Evolutionary conservation across 2,797 vertebrate species (phyloP), one percentile per base, ranked within the genome.

Genomic region (Dermochelys coriacea): DNA sequence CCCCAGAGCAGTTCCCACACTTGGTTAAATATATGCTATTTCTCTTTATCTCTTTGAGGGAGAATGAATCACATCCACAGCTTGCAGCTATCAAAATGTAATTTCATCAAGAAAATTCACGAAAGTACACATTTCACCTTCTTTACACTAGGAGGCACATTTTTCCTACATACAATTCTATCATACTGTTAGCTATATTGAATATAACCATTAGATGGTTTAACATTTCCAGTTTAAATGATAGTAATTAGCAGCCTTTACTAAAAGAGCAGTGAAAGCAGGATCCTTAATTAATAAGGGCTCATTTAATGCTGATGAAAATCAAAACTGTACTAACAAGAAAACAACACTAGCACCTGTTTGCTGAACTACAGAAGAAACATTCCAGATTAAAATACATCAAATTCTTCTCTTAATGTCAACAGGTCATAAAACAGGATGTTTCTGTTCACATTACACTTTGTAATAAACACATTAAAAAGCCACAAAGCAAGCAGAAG

Each of bases 121-220:
- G 21, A 95, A 96, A 91, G 68, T 25, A 85, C 85, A 90, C 85
- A 96, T 97, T 98, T 41, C 94, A 61, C 9, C 78, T 84, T 75
- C 54, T 92, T 94, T 93, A 97, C 98, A 98, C 98, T 97, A 98
- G 98, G 97, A 98, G 98, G 97, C 97, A 92, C 57, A 93, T 97
- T 97, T 83, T 96, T 96, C 90, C 96, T 97, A 96, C 14, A 19
- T 77, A 98, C 90, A 92, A 85, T 90, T 91, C 88, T 89, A 47
- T 27, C 3, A 1, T 75, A 94, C 37, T 85, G 27, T 55, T 81
- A 92, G 91, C 59, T 91, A 84, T 87, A 92, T 50, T 27, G 2
- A 31, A 82, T 45, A 45, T 90, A 97, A 87, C 23, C 41, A 37
- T 91, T 89, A 86, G 29, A 51, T 55, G 75, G 0, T 0, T 54